Conservation (phyloP, 2,113 vertebrate genomes). For the Erpornis zantholeuca region DNA sequence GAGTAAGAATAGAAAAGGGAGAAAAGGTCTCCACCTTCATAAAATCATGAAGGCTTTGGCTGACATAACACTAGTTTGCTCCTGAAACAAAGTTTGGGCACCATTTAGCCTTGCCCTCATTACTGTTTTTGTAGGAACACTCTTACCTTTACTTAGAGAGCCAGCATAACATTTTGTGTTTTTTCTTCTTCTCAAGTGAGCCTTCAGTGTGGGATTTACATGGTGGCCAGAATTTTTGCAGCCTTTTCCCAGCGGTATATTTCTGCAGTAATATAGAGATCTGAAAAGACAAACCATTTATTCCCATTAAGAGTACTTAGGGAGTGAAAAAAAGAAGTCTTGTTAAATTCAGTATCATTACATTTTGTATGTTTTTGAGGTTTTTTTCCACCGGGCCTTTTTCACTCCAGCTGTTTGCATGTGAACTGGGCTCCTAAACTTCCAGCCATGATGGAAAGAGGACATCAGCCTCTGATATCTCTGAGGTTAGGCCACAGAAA, state of each 20-base stretch:
- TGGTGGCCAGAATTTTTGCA: not conserved
- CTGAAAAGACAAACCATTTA: conserved; percentile 10
- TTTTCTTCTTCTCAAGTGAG: not conserved
- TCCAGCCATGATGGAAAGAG: not conserved
- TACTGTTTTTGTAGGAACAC: not conserved
- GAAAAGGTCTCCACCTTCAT: not conserved
- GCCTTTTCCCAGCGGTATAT: not conserved
- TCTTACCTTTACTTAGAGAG: not conserved
- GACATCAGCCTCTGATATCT: not conserved
- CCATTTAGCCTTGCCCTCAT: not conserved
- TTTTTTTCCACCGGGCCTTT: not conserved
- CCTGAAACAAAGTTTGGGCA: not conserved
- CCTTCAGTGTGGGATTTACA: not conserved
- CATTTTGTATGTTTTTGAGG: not conserved
- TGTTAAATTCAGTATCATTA: not conserved
- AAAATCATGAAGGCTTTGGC: not conserved
- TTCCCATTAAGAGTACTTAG: not conserved
- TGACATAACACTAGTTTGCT: not conserved
- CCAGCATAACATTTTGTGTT: not conserved
- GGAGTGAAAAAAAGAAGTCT: not conserved
- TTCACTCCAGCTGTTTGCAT: not conserved
- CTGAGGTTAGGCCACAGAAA: not conserved
- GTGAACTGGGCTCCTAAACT: not conserved
- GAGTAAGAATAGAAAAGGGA: not conserved
- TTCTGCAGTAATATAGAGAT: not conserved